phyloP scores from a whole-genome alignment of 2,797 vertebrate genomes.

The Trematomus bernacchii region DNA sequence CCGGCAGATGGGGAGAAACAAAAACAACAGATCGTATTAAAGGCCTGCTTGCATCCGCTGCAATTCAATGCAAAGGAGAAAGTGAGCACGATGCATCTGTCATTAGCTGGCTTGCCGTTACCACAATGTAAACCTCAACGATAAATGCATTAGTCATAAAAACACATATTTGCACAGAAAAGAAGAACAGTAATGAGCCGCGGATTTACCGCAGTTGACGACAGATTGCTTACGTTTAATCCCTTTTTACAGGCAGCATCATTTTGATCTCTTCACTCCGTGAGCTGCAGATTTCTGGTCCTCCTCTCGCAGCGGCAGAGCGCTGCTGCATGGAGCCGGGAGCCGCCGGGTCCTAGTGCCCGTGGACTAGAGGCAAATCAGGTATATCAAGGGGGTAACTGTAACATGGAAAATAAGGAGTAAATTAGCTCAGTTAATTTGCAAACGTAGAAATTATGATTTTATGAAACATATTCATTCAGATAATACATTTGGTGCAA shows the following conservation, averaged over 20 bases:
- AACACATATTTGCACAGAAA: constrained; percentile 44
- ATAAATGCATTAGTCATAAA: constrained; percentile 23
- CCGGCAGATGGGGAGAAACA: constrained; percentile 76
- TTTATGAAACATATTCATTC: too few species aligned
- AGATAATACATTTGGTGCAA: too few species aligned
- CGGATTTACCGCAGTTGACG: constrained; percentile 74
- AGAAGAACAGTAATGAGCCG: constrained; percentile 61
- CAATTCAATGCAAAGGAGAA: constrained; percentile 75
- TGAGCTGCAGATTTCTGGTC: constrained; percentile 85
- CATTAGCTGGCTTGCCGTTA: constrained; percentile 70
- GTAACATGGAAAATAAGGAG: too few species aligned
- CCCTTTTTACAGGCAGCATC: constrained; percentile 83
- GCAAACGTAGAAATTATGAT: too few species aligned
- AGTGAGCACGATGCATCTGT: constrained; percentile 84
- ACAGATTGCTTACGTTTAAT: constrained; percentile 85
- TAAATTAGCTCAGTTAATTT: too few species aligned
- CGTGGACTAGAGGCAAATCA: not conserved
- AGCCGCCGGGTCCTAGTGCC: constrained; percentile 80
- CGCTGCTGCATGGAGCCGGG: constrained; percentile 76
- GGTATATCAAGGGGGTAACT: too few species aligned
- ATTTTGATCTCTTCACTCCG: constrained; percentile 85
- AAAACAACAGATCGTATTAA: constrained; percentile 78
- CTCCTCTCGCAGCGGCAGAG: constrained; percentile 69
- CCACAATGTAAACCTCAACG: constrained; percentile 51
- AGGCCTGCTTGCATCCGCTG: constrained; percentile 80